Evolutionary conservation across 92 coral and sea anemone species (phyloP), one percentile per base, ranked within the genome.

Genomic region (Epizoanthus ramosus): DNA sequence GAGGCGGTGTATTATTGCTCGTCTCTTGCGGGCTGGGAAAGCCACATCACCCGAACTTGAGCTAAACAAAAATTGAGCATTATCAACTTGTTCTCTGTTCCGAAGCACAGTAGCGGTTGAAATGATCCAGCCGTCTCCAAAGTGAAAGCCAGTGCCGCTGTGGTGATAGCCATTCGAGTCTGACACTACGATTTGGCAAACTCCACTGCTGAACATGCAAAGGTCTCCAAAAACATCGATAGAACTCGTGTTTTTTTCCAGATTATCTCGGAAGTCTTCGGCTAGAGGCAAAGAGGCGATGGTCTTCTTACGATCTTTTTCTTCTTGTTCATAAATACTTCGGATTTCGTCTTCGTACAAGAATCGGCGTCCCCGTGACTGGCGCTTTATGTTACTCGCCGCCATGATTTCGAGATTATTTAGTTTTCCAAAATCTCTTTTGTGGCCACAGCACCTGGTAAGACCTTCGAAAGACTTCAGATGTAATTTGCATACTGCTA

Each of bases 121-220:
- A 25, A 91, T 58, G 31, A 93, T 69, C 98, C 98, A 93, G 23
- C 98, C 98, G 61, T 91, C 92, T 21, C 98, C 95, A 63, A 93
- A 81, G 50, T 91, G 83, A 54, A 93, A 91, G 8, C 98, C 98
- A 23, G 83, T 89, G 31, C 95, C 98, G 23, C 41, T 31, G 61
- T 93, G 87, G 43, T 68, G 21, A 60, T 68, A 19, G 23, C 92
- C 85, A 12, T 87, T 88, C 23, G 87, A 67, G 28, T 85, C 75
- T 19, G 64, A 43, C 7, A 93, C 98, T 56, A 69, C 84, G 47
- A 93, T 91, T 63, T 85, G 91, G 83, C 98, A 93, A n/a, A 93
- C 91, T 10, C 98, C 98, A 35, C 89, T 68, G 39, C 93, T 80
- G 61, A 86, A 93, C 68, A 84, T 77, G 13, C 85, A 79, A 18